Evolutionary conservation across 2,797 vertebrate species (phyloP), one percentile per base, ranked within the genome.

Genomic region (Characodon lateralis): DNA sequence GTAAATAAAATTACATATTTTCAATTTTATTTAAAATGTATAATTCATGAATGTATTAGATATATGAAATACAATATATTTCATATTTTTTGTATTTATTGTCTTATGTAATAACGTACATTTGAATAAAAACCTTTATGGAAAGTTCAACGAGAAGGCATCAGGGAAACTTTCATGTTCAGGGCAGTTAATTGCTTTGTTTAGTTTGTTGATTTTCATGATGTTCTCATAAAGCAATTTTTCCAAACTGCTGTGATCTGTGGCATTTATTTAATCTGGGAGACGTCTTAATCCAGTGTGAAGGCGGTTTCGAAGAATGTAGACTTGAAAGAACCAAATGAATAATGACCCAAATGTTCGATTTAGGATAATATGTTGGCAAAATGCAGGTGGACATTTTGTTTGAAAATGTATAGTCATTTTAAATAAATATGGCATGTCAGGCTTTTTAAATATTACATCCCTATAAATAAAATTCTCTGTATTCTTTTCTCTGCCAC

Each of bases 391-490:
- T 43, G 6, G 65, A 43, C 22, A 2, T 31, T 65, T 63, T 24
- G 63, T 41, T 41, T 66, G 63, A 41, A 41, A 18, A 12, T 22
- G 35, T 24, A 66, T 53, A 39, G 24, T 74, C 53, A 66, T 48
- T 14, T 1, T 48, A 41, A 70, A 73, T 26, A 79, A 69, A 74
- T 26, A 5, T 31, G 5, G 5, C 24, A 56, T 61, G 31, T 79
- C 3, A 71, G 50, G 71, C n/a, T 58, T 80, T 71, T 72, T 53
- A 39, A 77, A 75, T 82, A 71, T 82, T 46, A 22, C 73, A 22
- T 65, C 1, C 18, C 77, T 83, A 84, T 83, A 84, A 90, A 89
- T 90, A 90, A 72, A 63, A 75, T 75, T 79, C 69, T 78, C 53
- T 75, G 39, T 76, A 35, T 85, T 61, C 70, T 5, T 51, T 65